These are phyloP conservation scores for Trematocara stigmaticum DNA, from an alignment of 2,113 vertebrate species.

Conservation along the genomic window DNA sequence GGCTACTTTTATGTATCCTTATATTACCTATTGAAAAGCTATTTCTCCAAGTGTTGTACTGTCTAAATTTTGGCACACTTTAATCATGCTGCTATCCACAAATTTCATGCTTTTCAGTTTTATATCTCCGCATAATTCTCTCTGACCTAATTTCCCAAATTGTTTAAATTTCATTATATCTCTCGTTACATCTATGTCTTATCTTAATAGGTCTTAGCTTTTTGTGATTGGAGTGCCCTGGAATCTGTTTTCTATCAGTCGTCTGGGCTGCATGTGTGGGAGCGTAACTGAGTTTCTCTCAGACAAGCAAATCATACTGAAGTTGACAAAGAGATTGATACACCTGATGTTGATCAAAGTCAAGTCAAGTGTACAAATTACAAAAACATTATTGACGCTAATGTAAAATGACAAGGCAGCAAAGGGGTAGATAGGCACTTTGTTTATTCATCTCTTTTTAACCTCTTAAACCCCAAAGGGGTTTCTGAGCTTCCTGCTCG, in stretches of 20 bases:
- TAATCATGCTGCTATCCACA: not conserved
- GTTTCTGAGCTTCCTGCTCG: not conserved
- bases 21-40: not conserved
- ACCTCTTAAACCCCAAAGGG: not conserved
- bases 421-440: not conserved
- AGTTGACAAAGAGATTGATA: slow-evolving; percentile 28
- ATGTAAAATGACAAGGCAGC: slow-evolving; percentile 6
- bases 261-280: slow-evolving; percentile 3
- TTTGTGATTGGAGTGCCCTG: slow-evolving; percentile 26
- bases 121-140: slow-evolving; percentile 15
- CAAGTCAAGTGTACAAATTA: slow-evolving; percentile 8
- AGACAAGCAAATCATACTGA: not conserved
- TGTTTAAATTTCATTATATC: slow-evolving; percentile 49
- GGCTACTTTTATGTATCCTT: not conserved
- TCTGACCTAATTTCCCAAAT: slow-evolving; percentile 45
- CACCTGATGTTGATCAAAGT: slow-evolving; percentile 57
- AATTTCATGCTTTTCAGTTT: slow-evolving; percentile 11
- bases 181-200: slow-evolving; percentile 46
- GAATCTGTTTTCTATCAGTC: not conserved
- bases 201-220: slow-evolving; percentile 48
- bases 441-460: not conserved
- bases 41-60: not conserved
- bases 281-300: not conserved
- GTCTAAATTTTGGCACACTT: not conserved
- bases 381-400: slow-evolving; percentile 17